Evolutionary conservation across 2,888 invertebrate genomes (phyloP).

Genomic region (Ptychoptera albimana): DNA sequence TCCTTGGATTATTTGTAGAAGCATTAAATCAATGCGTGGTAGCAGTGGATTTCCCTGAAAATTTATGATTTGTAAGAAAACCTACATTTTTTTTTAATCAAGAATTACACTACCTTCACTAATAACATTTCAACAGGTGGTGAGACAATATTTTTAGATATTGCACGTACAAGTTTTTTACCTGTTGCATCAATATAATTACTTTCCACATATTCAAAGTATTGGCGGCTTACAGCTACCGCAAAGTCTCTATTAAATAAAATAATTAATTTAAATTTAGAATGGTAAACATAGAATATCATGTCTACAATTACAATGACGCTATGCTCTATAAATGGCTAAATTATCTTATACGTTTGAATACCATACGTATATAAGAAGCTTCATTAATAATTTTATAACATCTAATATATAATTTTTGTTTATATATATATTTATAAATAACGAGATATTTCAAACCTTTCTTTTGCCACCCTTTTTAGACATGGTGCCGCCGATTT

Average conservation of each 20-base stretch:
- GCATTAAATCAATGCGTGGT: neutral
- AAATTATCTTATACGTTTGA: too few relatives aligned
- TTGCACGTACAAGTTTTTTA: neutral
- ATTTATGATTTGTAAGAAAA: too few relatives aligned
- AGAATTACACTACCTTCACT: neutral
- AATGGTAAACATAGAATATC: neutral
- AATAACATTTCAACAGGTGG: constrained; percentile 2
- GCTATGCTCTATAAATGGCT: too few relatives aligned
- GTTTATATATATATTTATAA: too few relatives aligned
- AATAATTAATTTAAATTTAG: neutral
- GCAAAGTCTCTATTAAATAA: constrained; percentile 1
- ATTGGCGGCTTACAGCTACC: neutral
- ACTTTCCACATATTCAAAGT: neutral
- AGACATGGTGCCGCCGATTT: neutral
- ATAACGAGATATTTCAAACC: neutral
- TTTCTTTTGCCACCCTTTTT: neutral
- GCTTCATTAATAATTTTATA: too few relatives aligned
- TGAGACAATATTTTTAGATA: neutral
- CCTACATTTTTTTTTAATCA: too few relatives aligned
- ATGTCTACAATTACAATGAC: too few relatives aligned
- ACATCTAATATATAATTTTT: too few relatives aligned
- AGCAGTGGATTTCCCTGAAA: neutral
- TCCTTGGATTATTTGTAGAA: neutral
- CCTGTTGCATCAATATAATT: neutral
- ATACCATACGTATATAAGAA: too few relatives aligned